Conservation (phyloP, 2,113 vertebrate species). For the Dasyprocta punctata region DNA sequence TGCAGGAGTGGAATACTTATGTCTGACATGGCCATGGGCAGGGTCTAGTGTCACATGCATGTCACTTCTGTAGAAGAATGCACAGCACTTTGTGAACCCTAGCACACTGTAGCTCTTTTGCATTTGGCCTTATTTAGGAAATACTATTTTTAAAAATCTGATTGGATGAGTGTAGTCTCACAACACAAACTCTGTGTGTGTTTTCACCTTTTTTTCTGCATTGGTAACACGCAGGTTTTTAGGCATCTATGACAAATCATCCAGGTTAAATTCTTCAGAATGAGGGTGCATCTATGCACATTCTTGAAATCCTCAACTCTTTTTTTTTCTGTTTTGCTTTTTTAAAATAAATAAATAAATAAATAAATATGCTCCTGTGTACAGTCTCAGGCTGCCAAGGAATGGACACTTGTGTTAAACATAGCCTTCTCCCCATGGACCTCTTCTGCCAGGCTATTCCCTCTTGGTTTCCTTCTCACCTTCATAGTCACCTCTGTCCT, state of each 20-base stretch:
- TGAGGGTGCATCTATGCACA: neutral
- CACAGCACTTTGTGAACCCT: neutral
- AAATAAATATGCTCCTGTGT: neutral
- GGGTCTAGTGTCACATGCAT: neutral
- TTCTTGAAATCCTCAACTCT: constrained; percentile 8
- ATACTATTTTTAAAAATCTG: neutral
- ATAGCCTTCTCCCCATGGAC: neutral
- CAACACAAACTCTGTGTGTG: neutral
- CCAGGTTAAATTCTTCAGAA: neutral
- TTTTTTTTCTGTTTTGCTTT: no score
- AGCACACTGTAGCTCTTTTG: neutral
- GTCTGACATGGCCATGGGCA: neutral
- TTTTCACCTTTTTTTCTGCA: neutral
- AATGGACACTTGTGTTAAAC: neutral
- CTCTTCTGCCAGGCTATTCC: neutral
- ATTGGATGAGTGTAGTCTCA: neutral
- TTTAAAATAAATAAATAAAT: no score
- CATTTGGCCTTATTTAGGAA: neutral
- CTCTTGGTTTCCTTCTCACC: neutral
- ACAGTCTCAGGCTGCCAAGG: constrained; percentile 6
- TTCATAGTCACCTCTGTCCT: constrained; percentile 18
- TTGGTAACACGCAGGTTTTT: neutral
- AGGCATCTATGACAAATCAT: neutral
- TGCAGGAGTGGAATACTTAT: neutral
- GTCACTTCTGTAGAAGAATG: neutral